phyloP scores from a whole-genome alignment of 2,113 vertebrate genomes.

The Corapipo altera region DNA sequence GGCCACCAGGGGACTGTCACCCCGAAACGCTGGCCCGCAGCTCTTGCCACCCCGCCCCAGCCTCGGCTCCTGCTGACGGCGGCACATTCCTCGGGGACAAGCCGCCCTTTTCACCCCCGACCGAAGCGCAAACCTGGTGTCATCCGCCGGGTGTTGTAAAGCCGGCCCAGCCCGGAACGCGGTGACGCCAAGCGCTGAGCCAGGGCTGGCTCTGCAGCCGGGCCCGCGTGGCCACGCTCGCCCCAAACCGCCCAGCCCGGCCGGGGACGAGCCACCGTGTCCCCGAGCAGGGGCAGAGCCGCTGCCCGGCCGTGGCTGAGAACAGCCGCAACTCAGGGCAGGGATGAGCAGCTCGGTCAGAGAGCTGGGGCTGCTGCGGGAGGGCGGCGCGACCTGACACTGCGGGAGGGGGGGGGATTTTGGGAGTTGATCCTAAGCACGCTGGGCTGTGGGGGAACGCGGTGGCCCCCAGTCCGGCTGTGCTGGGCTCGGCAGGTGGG shows the following conservation, averaged over 20 bases:
- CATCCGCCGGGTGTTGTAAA: neutral
- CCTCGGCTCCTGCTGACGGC: slow-evolving; percentile 31
- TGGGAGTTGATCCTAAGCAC: accelerated
- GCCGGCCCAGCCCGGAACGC: neutral
- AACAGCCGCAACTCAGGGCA: accelerated
- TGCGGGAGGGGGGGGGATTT: accelerated
- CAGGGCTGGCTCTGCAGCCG: neutral
- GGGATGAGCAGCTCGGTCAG: neutral
- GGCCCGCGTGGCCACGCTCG: neutral
- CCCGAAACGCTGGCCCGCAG: neutral
- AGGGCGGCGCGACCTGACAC: accelerated
- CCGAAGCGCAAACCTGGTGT: neutral
- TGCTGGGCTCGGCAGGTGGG: neutral
- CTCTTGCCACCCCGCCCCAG: neutral
- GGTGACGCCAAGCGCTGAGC: neutral
- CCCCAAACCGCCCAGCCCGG: neutral
- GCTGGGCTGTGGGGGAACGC: accelerated
- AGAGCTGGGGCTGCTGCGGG: accelerated
- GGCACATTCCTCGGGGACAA: neutral
- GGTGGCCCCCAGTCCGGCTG: accelerated
- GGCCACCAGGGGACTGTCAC: accelerated
- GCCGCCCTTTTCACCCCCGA: neutral
- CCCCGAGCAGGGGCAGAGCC: neutral
- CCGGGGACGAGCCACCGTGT: neutral
- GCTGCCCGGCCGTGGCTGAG: accelerated